phyloP scores from a whole-genome alignment of 2,113 vertebrate species.

The Leucopsar rothschildi region DNA sequence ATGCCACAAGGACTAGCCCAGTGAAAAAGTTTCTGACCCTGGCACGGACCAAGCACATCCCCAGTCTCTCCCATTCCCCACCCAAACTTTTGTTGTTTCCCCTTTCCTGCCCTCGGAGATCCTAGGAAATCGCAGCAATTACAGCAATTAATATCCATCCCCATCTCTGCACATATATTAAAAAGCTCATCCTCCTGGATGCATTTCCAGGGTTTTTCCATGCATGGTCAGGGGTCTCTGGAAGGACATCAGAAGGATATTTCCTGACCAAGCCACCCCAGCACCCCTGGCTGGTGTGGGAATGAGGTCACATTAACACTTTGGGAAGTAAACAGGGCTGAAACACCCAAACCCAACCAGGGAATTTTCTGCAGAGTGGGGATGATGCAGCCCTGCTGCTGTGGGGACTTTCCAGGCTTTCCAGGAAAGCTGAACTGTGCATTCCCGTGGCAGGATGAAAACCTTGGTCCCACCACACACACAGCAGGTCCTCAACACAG shows the following conservation, averaged over 20 bases:
- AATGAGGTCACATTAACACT: not conserved
- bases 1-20: not conserved
- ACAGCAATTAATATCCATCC: not conserved
- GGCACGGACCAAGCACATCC: fast-evolving
- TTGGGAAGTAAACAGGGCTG: not conserved
- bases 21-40: not conserved
- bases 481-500: not conserved
- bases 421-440: constrained; percentile 15
- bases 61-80: not conserved
- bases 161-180: fast-evolving
- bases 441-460: not conserved
- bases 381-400: not conserved
- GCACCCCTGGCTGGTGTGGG: not conserved
- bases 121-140: not conserved
- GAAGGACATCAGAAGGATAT: not conserved
- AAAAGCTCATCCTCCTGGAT: not conserved
- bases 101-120: not conserved
- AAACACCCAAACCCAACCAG: not conserved
- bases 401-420: not conserved
- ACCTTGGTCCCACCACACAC: not conserved
- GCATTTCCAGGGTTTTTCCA: not conserved
- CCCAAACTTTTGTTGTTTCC: not conserved
- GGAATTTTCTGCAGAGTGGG: not conserved
- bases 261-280: not conserved
- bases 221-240: not conserved